Base-by-base conservation (phyloP, 2,888 invertebrate species). In the Orchesellides sinensis region DNA sequence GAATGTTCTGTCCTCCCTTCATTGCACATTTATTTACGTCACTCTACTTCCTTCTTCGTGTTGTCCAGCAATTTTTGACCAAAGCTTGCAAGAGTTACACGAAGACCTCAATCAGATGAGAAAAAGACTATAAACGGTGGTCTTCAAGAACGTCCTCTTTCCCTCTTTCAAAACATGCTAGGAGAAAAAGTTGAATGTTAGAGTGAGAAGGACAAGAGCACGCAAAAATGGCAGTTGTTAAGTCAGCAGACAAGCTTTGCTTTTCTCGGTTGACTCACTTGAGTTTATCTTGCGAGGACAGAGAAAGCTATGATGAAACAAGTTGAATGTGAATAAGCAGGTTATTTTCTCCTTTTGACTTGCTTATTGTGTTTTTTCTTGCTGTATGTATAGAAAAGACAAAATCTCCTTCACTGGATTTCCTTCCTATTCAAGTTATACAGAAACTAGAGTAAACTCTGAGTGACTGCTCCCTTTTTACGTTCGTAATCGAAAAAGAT, bases 1-100 rank as follows among this genome's bases (percentile, higher is more conserved):
- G 59, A 66, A 75, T 68, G 54, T 40, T 52, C 56, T 29, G 19
- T 70, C 52, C 49, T 47, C 29, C 47, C 49, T 49, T 68, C 68
- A 29, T 56, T 77, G 45, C 52, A 68, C 75, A 77, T 77, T 77
- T 77, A 77, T 77, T 77, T 68, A 54, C 66, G 66, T 77, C 75
- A 74, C 29, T 74, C 56, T 25, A 10, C 17, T 23, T 40, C 27
- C 27, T n/a, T n/a, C n/a, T n/a, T 27, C 1, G 47, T 47, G 19
- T 59, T 72, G 59, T 59, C 59, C 61, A 59, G 14, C 59, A 10
- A 29, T 72, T 35, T 72, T 27, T 47, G 32, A n/a, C 19, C 54
- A 21, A 47, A 8, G 59, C 1, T 52, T 70, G 32, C 54, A 35
- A 54, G 47, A 27, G 25, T 25, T 47, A 65, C 63, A 23, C 47